Conservation (phyloP, 2,113 vertebrate species). For the Mugil cephalus region DNA sequence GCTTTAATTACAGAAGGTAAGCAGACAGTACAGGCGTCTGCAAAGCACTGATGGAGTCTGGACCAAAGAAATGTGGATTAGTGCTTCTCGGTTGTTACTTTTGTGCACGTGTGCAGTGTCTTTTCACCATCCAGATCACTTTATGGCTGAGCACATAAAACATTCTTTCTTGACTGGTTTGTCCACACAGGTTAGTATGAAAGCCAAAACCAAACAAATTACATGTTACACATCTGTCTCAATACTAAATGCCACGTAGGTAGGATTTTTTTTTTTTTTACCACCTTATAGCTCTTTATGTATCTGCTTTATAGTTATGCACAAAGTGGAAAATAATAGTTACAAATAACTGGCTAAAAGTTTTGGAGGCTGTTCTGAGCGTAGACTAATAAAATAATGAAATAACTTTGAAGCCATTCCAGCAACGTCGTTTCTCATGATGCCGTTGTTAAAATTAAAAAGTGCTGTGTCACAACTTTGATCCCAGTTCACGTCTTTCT, state of each 20-base stretch:
- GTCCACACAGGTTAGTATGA: no score
- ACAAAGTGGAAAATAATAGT: no score
- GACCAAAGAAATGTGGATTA: slow-evolving; percentile 7
- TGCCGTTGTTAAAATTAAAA: slow-evolving; percentile 28
- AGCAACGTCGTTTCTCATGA: neutral
- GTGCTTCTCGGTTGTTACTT: neutral
- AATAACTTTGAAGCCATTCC: neutral
- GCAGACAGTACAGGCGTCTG: neutral
- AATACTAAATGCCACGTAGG: no score
- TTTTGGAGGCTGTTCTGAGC: neutral
- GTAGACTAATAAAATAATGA: no score
- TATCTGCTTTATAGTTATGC: no score
- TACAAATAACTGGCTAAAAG: neutral
- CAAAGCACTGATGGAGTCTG: no score
- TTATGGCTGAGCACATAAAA: neutral
- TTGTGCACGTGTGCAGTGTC: neutral
- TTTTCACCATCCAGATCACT: neutral
- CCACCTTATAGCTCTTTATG: no score
- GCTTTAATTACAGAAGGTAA: neutral
- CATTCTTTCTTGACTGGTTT: no score
- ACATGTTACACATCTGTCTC: no score
- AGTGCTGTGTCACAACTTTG: slow-evolving; percentile 43
- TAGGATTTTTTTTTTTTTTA: neutral
- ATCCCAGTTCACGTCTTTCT: slow-evolving; percentile 28
- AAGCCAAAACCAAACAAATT: no score